Evolutionary conservation across 2,888 invertebrate species (phyloP), one percentile per base, ranked within the genome.

Genomic region (Lasioglossum morio): DNA sequence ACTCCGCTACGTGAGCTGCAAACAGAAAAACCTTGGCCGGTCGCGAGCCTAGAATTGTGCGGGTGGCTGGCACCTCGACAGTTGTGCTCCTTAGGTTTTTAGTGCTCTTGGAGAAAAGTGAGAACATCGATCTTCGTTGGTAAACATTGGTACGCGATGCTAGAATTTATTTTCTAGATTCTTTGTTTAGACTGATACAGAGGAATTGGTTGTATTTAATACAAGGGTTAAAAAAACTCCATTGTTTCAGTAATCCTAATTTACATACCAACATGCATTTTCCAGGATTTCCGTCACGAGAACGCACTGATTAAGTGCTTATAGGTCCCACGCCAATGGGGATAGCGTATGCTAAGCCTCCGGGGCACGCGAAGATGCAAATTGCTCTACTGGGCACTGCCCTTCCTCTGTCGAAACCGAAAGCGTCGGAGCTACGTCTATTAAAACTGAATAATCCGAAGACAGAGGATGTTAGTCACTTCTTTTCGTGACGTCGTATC

Each of bases 1-100:
- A 90, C 84, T 86, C n/a, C 16, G 40, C 14, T 70, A 82, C 81
- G 87, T 48, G n/a, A n/a, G 43, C 72, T 16, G 82, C 75, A 72
- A 78, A 46, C 53, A 12, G 19, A 63, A 53, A 79, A 46, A 30
- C 14, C 23, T 73, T 3, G 14, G 53, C 23, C 23, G 48, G 43
- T 37, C 34, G 77, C 46, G 57, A n/a, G 53, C 37, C 46, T 12
- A 40, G 57, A 23, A 53, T 53, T 30, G 53, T 73, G 73, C 75
- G 77, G 84, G 79, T 79, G 73, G 23, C 8, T 53, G 53, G 8
- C 23, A 23, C 53, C 23, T 23, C 10, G 23, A 23, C 2, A 8
- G 0, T 23, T 10, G 23, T 8, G 53, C 53, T 53, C 23, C 53
- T 53, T 23, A 23, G 23, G 8, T 23, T 53, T 23, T 23, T 10